Evolutionary conservation across 1,140 invertebrate species (phyloP), one percentile per base, ranked within the genome.

Genomic region (Panonychus citri): DNA sequence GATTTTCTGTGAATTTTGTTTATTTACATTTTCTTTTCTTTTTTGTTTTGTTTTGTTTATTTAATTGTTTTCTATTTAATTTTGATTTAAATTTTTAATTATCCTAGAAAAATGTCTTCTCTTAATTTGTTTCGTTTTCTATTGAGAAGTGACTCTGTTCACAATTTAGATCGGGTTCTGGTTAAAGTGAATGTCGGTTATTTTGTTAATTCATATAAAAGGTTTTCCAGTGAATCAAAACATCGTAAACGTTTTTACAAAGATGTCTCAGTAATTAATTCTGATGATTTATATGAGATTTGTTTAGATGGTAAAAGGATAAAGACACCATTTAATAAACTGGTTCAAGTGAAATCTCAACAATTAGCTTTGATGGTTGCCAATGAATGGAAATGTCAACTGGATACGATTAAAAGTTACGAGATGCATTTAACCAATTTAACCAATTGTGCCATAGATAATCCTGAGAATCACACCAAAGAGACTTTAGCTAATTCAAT

Each of bases 371-470:
- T 50, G 17, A 43, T 51, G 25, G 27, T 61, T 28, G 58, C 60
- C 12, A 37, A 60, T 30, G 60, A 61, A 55, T 61, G 60, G 60
- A 39, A 54, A 17, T 53, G 26, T 17, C 54, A 59, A 39, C 19
- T 46, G 21, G 50, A 59, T 19, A 52, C 37, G n/a, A 56, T 56
- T 15, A 54, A 50, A 54, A 13, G n/a, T n/a, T 17, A 52, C 2
- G 19, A 46, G 25, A 61, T 61, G 58, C 60, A 61, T 54, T 53
- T 61, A 24, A 61, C 60, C 2, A 39, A 53, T n/a, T 30, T 61
- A 21, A 27, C 19, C 25, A 59, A 61, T 27, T 61, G 58, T 21
- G 55, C 28, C n/a, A 27, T 59, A 13, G 60, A 61, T 55, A 61
- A 61, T 55, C 60, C 60, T 15, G 15, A 17, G 8, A 42, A 60